These are phyloP conservation scores for Chlorodrepanis virens DNA, from an alignment of 2,113 vertebrate species.

Conservation along the genomic window DNA sequence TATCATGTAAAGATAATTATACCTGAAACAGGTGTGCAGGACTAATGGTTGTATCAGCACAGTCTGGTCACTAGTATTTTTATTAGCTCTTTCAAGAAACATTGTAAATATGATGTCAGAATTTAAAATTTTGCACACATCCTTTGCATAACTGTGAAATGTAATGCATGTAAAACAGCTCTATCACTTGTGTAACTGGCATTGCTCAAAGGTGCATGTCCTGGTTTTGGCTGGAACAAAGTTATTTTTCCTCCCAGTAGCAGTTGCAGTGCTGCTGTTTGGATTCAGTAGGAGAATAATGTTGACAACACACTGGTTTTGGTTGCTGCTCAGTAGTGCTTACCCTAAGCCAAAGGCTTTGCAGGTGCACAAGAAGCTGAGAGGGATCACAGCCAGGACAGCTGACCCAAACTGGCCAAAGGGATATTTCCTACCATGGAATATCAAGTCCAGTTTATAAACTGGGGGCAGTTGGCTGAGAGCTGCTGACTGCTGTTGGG, in stretches of 20 bases:
- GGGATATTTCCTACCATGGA: not conserved
- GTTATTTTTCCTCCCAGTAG: not conserved
- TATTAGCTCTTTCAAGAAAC: not conserved
- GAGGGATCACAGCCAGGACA: not conserved
- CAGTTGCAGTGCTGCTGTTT: not conserved
- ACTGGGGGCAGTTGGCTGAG: not conserved
- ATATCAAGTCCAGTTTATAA: not conserved
- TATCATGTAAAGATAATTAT: not conserved
- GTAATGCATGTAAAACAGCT: not conserved
- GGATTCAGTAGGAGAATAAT: not conserved
- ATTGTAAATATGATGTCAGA: not conserved
- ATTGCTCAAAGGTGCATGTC: not conserved
- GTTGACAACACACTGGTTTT: not conserved
- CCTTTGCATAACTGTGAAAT: not conserved
- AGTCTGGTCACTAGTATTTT: not conserved
- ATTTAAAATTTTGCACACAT: not conserved
- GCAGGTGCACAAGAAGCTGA: not conserved
- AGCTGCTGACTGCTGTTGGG: not conserved
- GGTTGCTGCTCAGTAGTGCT: not conserved
- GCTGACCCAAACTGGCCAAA: not conserved
- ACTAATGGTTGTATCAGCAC: not conserved
- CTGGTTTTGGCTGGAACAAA: not conserved
- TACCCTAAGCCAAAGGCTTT: not conserved
- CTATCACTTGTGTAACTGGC: not conserved
- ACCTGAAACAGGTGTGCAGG: not conserved